These are phyloP conservation scores for Coryphaenoides rupestris DNA, from an alignment of 2,113 vertebrate species.

Conservation along the genomic window DNA sequence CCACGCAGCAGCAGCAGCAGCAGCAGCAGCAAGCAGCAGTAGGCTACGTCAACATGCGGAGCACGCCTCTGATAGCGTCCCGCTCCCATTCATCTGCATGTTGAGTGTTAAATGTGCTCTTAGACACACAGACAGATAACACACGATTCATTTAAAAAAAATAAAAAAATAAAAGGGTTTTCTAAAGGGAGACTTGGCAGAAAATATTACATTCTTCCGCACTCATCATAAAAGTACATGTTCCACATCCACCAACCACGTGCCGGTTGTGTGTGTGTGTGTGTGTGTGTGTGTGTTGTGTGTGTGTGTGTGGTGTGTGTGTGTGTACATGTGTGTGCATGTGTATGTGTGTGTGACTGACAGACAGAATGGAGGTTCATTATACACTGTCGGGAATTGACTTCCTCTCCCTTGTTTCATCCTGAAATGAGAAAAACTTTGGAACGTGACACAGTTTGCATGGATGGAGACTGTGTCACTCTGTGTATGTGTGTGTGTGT, in stretches of 20 bases:
- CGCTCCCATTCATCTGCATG: not conserved
- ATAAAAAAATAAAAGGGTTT: no score
- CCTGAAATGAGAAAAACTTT: slow-evolving; percentile 67
- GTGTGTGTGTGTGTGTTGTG: no score
- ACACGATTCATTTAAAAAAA: slow-evolving; percentile 42
- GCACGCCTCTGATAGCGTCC: slow-evolving; percentile 14
- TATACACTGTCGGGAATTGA: slow-evolving; percentile 53
- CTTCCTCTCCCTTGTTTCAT: slow-evolving; percentile 55
- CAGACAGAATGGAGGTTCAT: slow-evolving; percentile 47
- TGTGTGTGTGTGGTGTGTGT: no score
- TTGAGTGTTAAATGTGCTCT: slow-evolving; percentile 3
- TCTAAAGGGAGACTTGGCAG: slow-evolving; percentile 37
- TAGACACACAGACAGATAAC: slow-evolving; percentile 19
- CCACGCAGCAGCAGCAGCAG: not conserved
- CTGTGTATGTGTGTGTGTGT: slow-evolving; percentile 2
- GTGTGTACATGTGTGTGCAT: not conserved
- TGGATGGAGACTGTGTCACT: slow-evolving; percentile 25
- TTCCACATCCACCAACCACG: slow-evolving; percentile 54
- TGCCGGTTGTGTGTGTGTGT: slow-evolving; percentile 29
- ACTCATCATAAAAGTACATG: slow-evolving; percentile 48
- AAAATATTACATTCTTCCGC: slow-evolving; percentile 53
- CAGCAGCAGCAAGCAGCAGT: no score
- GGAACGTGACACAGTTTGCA: slow-evolving; percentile 59
- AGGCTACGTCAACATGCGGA: slow-evolving; percentile 19
- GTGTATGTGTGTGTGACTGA: slow-evolving; percentile 27